These are phyloP conservation scores for Tetrao urogallus DNA, from an alignment of 2,113 vertebrate genomes.

Conservation along the genomic window DNA sequence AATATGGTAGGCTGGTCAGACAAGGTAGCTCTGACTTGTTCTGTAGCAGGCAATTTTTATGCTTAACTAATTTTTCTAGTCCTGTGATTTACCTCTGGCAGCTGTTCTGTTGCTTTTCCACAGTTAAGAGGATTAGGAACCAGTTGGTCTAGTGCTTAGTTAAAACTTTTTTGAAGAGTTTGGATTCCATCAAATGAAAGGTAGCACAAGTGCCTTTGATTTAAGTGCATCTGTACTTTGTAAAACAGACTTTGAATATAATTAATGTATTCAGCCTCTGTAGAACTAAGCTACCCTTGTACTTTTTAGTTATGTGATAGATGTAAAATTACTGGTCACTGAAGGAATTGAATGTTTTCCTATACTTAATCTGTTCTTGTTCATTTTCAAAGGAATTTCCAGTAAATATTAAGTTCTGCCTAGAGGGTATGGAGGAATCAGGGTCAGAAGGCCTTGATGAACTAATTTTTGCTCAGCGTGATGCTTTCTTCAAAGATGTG, in stretches of 20 bases:
- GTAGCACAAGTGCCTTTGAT: not conserved
- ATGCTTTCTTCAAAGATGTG: conserved; percentile 91
- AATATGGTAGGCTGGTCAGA: not conserved
- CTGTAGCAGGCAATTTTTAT: not conserved
- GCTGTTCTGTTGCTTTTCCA: not conserved
- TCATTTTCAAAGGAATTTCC: conserved; percentile 85
- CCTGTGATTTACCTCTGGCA: not conserved
- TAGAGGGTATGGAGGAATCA: conserved; percentile 98
- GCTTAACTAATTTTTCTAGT: not conserved
- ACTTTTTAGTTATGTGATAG: not conserved
- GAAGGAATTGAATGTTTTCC: not conserved
- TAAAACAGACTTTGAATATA: not conserved
- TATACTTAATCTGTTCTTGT: not conserved
- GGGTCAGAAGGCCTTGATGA: conserved; percentile 94
- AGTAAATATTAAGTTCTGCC: conserved; percentile 95
- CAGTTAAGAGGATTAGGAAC: not conserved
- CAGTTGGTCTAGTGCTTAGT: not conserved
- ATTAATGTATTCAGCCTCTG: not conserved
- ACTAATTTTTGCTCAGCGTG: conserved; percentile 86
- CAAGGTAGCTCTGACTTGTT: not conserved
- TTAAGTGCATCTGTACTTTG: not conserved
- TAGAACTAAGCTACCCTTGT: not conserved
- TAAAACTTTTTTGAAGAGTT: not conserved
- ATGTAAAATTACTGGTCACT: not conserved
- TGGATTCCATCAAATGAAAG: not conserved